These are phyloP conservation scores for Oophaga sylvatica DNA, from an alignment of 2,797 vertebrate species.

Conservation along the genomic window DNA sequence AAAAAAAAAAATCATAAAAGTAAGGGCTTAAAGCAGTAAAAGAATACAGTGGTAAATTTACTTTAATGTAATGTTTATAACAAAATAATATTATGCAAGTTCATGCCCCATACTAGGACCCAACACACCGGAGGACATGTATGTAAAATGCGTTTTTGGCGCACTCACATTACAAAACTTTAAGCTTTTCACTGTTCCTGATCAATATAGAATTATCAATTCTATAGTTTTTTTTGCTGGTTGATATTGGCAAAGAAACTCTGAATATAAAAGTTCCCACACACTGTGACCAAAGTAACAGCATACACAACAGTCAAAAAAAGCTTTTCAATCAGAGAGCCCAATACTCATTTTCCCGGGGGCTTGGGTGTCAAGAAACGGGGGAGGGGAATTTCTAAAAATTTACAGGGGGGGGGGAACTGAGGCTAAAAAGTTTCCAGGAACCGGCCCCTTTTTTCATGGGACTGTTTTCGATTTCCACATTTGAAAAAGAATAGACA, in stretches of 20 bases:
- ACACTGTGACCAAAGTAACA: too few relatives aligned
- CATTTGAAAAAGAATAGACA: conserved; percentile 78
- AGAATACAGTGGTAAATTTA: not conserved
- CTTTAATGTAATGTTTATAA: not conserved
- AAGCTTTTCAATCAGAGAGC: not conserved
- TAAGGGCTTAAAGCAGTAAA: not conserved
- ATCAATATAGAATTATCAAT: too few relatives aligned
- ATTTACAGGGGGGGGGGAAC: conserved; percentile 85
- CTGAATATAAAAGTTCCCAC: not conserved
- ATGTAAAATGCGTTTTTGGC: too few relatives aligned
- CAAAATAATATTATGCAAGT: not conserved
- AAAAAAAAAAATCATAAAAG: conserved; percentile 7
- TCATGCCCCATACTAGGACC: not conserved
- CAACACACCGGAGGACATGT: too few relatives aligned
- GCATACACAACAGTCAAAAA: too few relatives aligned
- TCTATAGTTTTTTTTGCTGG: too few relatives aligned
- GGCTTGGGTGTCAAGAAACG: conserved; percentile 97
- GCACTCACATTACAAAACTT: too few relatives aligned
- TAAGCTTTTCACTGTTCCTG: too few relatives aligned
- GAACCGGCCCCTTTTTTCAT: conserved; percentile 98
- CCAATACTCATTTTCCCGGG: conserved; percentile 87
- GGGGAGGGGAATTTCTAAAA: conserved; percentile 97
- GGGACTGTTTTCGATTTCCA: conserved; percentile 96
- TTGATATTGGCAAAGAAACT: not conserved
- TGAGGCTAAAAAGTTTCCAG: conserved; percentile 95